Conservation (phyloP, 1,140 invertebrate species). For the Spodoptera frugiperda region DNA sequence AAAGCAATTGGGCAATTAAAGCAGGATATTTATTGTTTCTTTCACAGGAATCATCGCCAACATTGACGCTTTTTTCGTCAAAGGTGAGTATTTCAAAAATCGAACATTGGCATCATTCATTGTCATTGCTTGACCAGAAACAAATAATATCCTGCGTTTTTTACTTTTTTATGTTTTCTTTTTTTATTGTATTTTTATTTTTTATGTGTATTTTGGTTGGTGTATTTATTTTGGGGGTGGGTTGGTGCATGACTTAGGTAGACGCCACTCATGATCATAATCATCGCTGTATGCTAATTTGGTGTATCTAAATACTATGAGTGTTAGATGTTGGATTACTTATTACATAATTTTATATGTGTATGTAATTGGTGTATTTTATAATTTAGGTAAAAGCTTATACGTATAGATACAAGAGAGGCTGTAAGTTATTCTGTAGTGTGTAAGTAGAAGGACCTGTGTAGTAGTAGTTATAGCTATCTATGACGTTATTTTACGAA, state of each 20-base stretch:
- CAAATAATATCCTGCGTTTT: constrained; percentile 65
- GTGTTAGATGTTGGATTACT: constrained; percentile 28
- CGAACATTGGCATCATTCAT: constrained; percentile 51
- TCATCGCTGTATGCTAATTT: constrained; percentile 38
- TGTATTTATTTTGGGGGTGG: constrained; percentile 41
- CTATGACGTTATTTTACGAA: too few species aligned
- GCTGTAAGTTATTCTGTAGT: background rate
- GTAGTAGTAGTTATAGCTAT: background rate
- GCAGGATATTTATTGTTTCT: constrained; percentile 83
- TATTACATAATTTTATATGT: background rate
- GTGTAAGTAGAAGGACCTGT: background rate
- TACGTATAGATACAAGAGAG: background rate
- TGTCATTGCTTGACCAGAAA: constrained; percentile 64
- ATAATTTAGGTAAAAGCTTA: background rate
- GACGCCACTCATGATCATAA: constrained; percentile 32
- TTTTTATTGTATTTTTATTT: constrained; percentile 36
- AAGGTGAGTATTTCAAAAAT: constrained; percentile 87
- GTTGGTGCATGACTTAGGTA: constrained; percentile 33
- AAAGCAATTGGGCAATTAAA: constrained; percentile 69
- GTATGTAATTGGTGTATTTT: constrained; percentile 7
- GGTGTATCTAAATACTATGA: constrained; percentile 29
- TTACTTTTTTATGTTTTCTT: constrained; percentile 41
- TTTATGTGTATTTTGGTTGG: constrained; percentile 32
- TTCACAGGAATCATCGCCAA: constrained; percentile 89
- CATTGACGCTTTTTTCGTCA: constrained; percentile 89